Base-by-base conservation (phyloP, 53 echinoderm and acorn worm genomes). In the Astropecten irregularis region DNA sequence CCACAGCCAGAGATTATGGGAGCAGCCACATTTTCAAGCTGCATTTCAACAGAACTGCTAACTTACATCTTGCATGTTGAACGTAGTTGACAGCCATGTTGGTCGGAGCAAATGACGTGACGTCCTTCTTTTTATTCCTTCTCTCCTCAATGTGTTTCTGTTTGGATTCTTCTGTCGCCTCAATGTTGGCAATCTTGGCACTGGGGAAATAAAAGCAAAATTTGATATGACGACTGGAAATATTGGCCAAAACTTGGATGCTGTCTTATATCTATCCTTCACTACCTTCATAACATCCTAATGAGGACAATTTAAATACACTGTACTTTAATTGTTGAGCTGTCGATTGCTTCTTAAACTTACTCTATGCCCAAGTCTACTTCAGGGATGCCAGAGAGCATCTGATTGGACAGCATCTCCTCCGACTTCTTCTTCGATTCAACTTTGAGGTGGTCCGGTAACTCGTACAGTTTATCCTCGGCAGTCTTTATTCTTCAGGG, bases 1-100 rank as follows among this genome's bases (percentile, higher is more conserved):
- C n/a, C n/a, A n/a, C n/a, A n/a, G n/a, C n/a, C n/a, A n/a, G n/a
- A n/a, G n/a, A n/a, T n/a, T n/a, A n/a, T n/a, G n/a, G n/a, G n/a
- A n/a, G n/a, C n/a, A n/a, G n/a, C n/a, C n/a, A n/a, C n/a, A n/a
- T n/a, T n/a, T n/a, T n/a, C n/a, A n/a, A n/a, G n/a, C n/a, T n/a
- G n/a, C n/a, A n/a, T n/a, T n/a, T n/a, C n/a, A n/a, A n/a, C n/a
- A n/a, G n/a, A n/a, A n/a, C n/a, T 18, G 0, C 35, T 32, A 2
- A 77, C 96, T 93, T 52, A 96, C 96, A 96, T 82, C 96, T 89
- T 47, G 93, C 86, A 87, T 96, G 96, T 66, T 96, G 96, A 34
- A 96, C 96, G 73, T 93, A 96, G 74, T 96, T 96, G 50, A 96
- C 96, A 35, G 96, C 96, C 96, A 96, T 96, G 83, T 96, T 96